Evolutionary conservation across 92 coral and sea anemone genomes (phyloP).

Genomic region (Epizoanthus illoricatus): DNA sequence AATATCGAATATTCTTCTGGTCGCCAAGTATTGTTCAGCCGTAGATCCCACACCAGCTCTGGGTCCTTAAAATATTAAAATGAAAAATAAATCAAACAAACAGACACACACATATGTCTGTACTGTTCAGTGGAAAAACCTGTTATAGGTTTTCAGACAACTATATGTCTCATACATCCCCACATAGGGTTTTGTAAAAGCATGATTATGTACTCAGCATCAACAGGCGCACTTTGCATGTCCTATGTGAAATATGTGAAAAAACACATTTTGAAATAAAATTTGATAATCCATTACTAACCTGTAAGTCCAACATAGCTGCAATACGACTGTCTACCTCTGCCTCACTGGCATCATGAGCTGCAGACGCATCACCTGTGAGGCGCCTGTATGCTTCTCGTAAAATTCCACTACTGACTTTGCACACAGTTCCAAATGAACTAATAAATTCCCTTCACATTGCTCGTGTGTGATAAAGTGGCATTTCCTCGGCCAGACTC

Average conservation of each 20-base stretch:
- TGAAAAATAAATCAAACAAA: too few relatives aligned
- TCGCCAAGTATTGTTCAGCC: background rate
- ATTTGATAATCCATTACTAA: too few relatives aligned
- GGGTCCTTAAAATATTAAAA: too few relatives aligned
- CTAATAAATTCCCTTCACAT: background rate
- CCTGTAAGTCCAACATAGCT: slow-evolving; percentile 2
- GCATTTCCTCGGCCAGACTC: background rate
- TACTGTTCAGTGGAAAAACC: too few relatives aligned
- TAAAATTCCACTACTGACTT: background rate
- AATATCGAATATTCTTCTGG: background rate
- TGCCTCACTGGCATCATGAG: background rate
- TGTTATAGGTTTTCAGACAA: too few relatives aligned
- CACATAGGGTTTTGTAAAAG: too few relatives aligned
- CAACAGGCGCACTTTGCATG: too few relatives aligned
- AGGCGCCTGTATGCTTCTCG: slow-evolving; percentile 13
- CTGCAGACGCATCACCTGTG: slow-evolving; percentile 28
- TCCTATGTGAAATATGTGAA: too few relatives aligned
- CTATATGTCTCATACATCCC: too few relatives aligned
- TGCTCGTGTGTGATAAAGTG: slow-evolving; percentile 11
- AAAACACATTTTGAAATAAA: too few relatives aligned
- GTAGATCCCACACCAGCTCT: slow-evolving; percentile 13
- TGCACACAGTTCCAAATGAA: background rate
- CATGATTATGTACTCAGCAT: too few relatives aligned
- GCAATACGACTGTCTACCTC: slow-evolving; percentile 17
- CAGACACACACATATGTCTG: too few relatives aligned